Conservation (phyloP, 2,113 vertebrate genomes). For the Falco punctatus region DNA sequence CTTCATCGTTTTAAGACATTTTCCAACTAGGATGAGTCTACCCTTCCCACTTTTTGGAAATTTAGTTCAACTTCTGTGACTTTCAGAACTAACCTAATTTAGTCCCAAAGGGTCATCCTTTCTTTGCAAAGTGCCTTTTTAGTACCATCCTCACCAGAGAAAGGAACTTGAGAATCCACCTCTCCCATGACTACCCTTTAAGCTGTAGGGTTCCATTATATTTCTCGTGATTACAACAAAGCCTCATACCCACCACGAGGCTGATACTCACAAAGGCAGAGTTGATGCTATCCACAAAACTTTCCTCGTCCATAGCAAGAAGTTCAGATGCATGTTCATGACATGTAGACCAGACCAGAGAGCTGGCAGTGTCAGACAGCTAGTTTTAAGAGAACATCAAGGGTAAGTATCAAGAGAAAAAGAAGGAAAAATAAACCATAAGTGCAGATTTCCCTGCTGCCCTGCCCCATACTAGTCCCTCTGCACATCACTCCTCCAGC, state of each 20-base stretch:
- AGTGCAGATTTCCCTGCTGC: not conserved
- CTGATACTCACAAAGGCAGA: slow-evolving; percentile 91
- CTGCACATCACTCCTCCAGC: not conserved
- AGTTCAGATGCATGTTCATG: slow-evolving; percentile 88
- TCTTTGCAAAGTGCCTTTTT: not conserved
- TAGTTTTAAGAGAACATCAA: slow-evolving; percentile 57
- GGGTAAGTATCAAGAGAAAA: not conserved
- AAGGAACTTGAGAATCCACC: not conserved
- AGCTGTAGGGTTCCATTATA: not conserved
- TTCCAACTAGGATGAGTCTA: not conserved
- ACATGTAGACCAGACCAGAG: slow-evolving; percentile 96
- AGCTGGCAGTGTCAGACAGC: slow-evolving; percentile 92
- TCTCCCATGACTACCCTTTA: not conserved
- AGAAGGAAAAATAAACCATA: not conserved
- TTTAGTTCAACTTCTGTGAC: not conserved
- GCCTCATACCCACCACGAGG: not conserved
- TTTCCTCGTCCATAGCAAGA: slow-evolving; percentile 88
- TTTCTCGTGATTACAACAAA: not conserved
- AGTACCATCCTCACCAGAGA: not conserved
- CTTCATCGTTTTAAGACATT: not conserved
- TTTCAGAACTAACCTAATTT: not conserved
- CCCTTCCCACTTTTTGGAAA: not conserved
- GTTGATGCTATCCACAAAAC: slow-evolving; percentile 94
- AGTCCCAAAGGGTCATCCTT: not conserved
- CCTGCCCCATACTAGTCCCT: not conserved